Conservation (phyloP, 2,113 vertebrate genomes). For the Chitala chitala region DNA sequence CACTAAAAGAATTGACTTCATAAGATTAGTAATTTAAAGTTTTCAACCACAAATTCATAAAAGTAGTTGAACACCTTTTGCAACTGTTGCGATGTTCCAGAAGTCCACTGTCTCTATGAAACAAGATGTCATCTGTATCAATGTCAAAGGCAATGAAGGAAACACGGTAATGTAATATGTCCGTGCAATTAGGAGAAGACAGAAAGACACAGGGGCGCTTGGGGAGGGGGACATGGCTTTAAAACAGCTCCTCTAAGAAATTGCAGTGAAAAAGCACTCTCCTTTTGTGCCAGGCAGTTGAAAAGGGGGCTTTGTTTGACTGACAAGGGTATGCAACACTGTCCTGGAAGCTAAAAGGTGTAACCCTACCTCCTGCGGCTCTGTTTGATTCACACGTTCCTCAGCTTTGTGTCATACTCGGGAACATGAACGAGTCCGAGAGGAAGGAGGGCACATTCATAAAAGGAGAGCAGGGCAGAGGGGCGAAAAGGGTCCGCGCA, state of each 20-base stretch:
- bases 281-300: not conserved
- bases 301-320: not conserved
- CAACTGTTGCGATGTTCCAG: too few species aligned
- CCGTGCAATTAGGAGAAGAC: not conserved
- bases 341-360: not conserved
- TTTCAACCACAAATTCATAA: too few species aligned
- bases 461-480: not conserved
- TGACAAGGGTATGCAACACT: not conserved
- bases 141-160: too few species aligned
- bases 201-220: too few species aligned
- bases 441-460: too few species aligned
- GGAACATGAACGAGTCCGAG: not conserved
- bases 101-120: too few species aligned
- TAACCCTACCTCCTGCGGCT: not conserved
- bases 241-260: not conserved
- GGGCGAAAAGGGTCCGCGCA: not conserved
- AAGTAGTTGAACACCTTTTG: too few species aligned
- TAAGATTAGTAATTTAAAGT: too few species aligned
- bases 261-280: not conserved
- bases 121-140: too few species aligned
- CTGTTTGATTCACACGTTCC: not conserved
- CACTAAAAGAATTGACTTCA: too few species aligned
- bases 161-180: not conserved
- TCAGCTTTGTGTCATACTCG: constrained; percentile 2
- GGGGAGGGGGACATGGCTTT: not conserved